Conservation (phyloP, 2,113 vertebrate genomes). For the Brevimyrus niger region DNA sequence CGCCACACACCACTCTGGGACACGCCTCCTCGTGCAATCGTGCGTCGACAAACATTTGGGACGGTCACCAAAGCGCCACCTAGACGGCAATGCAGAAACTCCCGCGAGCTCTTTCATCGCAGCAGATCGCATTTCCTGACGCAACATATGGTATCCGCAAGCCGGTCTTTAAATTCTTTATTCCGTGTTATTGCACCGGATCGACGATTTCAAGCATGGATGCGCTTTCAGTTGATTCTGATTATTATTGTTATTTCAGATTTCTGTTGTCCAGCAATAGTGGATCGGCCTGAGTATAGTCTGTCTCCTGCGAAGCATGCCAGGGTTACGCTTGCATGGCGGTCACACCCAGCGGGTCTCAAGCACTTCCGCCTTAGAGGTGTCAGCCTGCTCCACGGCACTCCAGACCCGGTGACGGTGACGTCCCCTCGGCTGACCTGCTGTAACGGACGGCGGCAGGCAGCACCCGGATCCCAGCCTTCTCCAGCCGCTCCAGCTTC, state of each 20-base stretch:
- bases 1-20: background rate
- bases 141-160: background rate
- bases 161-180: background rate
- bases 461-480: constrained; percentile 83
- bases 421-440: constrained; percentile 72
- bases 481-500: constrained; percentile 69
- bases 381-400: background rate
- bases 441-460: constrained; percentile 74
- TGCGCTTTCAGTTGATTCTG: background rate
- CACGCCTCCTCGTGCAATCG: background rate
- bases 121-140: background rate
- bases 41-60: background rate
- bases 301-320: background rate
- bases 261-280: background rate
- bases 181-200: background rate
- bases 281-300: background rate
- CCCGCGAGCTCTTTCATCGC: background rate
- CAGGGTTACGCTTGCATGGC: background rate
- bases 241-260: background rate
- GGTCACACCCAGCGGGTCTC: background rate
- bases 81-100: background rate
- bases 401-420: background rate
- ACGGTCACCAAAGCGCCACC: background rate
- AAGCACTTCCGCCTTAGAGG: background rate
- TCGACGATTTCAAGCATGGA: background rate